phyloP scores from a whole-genome alignment of 2,113 vertebrate species.

The Syngnathus scovelli region DNA sequence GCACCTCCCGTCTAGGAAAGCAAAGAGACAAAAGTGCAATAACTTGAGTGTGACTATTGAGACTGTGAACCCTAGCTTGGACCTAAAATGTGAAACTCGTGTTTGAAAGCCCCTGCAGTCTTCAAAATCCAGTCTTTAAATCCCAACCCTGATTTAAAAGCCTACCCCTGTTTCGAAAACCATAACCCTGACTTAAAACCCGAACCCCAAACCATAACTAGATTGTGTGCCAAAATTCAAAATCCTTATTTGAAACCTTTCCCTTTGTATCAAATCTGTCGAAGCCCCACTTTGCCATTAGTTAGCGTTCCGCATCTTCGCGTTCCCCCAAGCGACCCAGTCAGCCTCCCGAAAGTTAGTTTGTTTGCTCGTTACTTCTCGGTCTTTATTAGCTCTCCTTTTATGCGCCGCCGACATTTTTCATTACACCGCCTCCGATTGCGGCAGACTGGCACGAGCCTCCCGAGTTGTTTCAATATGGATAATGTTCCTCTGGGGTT shows the following conservation, averaged over 20 bases:
- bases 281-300: background rate
- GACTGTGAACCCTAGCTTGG: background rate
- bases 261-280: background rate
- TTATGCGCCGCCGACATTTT: conserved; percentile 28
- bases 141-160: too few relatives aligned
- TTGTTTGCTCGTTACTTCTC: conserved; percentile 29
- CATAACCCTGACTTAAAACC: background rate
- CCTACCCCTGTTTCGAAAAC: background rate
- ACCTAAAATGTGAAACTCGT: background rate
- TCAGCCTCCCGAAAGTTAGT: conserved; percentile 20
- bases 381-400: conserved; percentile 30
- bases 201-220: background rate
- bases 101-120: background rate
- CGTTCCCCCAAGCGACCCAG: background rate
- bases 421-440: conserved; percentile 43
- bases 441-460: conserved; percentile 20
- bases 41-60: background rate
- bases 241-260: too few relatives aligned
- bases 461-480: conserved; percentile 40
- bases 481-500: conserved; percentile 61
- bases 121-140: background rate
- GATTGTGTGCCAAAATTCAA: too few relatives aligned
- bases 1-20: background rate
- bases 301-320: background rate
- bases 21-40: background rate